phyloP scores from a whole-genome alignment of 2,113 vertebrate species.

The Vireo altiloquus region DNA sequence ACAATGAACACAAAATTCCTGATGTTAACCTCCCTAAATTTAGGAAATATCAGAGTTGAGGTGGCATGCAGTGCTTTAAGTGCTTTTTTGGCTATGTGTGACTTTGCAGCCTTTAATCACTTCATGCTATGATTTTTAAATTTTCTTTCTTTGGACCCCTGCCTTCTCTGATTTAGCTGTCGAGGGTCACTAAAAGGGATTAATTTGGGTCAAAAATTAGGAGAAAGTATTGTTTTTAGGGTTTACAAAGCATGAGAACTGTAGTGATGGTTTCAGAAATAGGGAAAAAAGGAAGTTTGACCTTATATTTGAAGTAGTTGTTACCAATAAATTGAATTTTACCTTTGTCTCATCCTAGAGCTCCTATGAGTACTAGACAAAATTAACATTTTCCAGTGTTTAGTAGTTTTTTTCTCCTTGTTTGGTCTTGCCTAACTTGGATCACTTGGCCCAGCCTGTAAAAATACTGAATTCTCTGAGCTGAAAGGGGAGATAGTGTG shows the following conservation, averaged over 20 bases:
- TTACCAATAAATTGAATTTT: background rate
- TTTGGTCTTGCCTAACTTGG: background rate
- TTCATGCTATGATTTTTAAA: background rate
- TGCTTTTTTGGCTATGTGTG: background rate
- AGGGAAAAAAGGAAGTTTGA: background rate
- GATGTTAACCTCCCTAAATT: background rate
- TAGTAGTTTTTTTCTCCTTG: background rate
- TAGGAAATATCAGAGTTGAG: background rate
- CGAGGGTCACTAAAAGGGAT: background rate
- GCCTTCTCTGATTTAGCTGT: background rate
- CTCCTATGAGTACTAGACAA: background rate
- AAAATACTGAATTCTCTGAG: background rate
- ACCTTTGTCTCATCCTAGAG: background rate
- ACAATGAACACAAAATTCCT: background rate
- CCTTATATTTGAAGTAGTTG: background rate
- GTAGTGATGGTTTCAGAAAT: background rate
- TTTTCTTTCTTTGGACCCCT: background rate
- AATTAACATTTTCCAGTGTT: background rate
- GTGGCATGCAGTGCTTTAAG: background rate
- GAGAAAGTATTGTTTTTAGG: background rate
- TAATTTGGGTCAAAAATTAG: background rate
- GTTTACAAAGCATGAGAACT: background rate
- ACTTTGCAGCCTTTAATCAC: background rate
- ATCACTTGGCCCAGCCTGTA: background rate
- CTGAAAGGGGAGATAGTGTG: background rate